These are phyloP conservation scores for Drosophila mauritiana DNA, from an alignment of 1,140 invertebrate species.

Conservation along the genomic window DNA sequence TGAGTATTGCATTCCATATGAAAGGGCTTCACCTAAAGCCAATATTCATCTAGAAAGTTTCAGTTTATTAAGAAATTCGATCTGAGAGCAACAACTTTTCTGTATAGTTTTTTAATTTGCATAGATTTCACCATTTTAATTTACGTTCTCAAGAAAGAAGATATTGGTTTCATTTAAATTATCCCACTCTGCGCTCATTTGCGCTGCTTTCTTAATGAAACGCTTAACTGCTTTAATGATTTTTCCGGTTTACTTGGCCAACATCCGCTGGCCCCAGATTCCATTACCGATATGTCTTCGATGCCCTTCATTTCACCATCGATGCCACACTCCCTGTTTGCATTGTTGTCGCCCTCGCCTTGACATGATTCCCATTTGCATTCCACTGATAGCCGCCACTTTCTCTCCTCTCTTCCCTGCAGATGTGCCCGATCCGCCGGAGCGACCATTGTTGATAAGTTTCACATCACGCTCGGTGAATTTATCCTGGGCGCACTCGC, in stretches of 20 bases:
- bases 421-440: constrained; percentile 90
- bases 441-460: constrained; percentile 89
- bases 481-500: constrained; percentile 90
- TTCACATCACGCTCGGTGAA: constrained; percentile 91
- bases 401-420: constrained; percentile 61
- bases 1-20: constrained; percentile 69
- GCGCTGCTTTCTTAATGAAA: constrained; percentile 46
- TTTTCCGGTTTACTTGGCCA: constrained; percentile 68
- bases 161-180: constrained; percentile 7
- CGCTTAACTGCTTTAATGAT: constrained; percentile 69
- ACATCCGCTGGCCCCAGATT: constrained; percentile 39
- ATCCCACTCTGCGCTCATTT: neutral
- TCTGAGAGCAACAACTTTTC: too few species aligned
- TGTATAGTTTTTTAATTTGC: neutral
- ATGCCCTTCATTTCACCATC: constrained; percentile 18
- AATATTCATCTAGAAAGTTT: too few species aligned
- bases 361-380: constrained; percentile 71
- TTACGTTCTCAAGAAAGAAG: neutral
- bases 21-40: neutral
- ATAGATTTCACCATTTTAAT: neutral
- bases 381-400: constrained; percentile 64
- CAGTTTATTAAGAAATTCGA: too few species aligned
- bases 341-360: constrained; percentile 36
- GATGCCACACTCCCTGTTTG: constrained; percentile 35
- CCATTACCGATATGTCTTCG: constrained; percentile 56